phyloP scores from a whole-genome alignment of 2,797 vertebrate species.

The Silurus lanzhouensis region DNA sequence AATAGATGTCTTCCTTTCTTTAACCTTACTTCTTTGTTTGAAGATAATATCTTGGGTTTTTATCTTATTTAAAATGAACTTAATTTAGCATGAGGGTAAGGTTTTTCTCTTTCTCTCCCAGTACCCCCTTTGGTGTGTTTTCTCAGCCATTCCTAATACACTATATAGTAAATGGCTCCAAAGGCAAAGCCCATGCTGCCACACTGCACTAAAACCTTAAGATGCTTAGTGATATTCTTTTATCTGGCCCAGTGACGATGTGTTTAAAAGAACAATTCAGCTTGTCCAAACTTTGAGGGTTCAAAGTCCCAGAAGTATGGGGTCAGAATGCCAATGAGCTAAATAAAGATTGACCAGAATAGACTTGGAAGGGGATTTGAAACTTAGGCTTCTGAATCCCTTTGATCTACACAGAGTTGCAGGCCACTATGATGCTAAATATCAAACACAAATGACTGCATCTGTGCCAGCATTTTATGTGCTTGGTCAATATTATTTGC shows the following conservation, averaged over 20 bases:
- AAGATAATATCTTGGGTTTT: conserved; percentile 51
- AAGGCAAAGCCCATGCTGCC: conserved; percentile 66
- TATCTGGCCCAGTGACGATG: conserved; percentile 80
- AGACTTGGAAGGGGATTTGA: conserved; percentile 79
- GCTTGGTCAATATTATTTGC: conserved; percentile 55
- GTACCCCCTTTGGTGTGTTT: conserved; percentile 56
- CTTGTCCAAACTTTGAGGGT: conserved; percentile 79
- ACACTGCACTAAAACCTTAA: conserved; percentile 81
- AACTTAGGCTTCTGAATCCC: conserved; percentile 73
- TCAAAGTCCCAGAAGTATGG: conserved; percentile 80
- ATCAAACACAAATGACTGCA: conserved; percentile 66
- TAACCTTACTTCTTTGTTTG: conserved; percentile 52
- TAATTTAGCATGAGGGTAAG: conserved; percentile 51
- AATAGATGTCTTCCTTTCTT: conserved; percentile 33
- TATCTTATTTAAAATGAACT: conserved; percentile 54
- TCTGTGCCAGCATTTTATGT: conserved; percentile 53
- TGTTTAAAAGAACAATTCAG: conserved; percentile 84
- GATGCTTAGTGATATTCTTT: conserved; percentile 82
- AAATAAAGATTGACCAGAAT: conserved; percentile 81
- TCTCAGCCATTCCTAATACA: conserved; percentile 62
- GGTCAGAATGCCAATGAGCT: conserved; percentile 83
- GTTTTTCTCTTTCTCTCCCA: conserved; percentile 40
- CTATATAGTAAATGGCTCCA: conserved; percentile 67
- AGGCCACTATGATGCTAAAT: conserved; percentile 70
- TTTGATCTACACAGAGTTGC: conserved; percentile 78